Conservation (phyloP, 1,140 invertebrate species). For the Heliconius himera region DNA sequence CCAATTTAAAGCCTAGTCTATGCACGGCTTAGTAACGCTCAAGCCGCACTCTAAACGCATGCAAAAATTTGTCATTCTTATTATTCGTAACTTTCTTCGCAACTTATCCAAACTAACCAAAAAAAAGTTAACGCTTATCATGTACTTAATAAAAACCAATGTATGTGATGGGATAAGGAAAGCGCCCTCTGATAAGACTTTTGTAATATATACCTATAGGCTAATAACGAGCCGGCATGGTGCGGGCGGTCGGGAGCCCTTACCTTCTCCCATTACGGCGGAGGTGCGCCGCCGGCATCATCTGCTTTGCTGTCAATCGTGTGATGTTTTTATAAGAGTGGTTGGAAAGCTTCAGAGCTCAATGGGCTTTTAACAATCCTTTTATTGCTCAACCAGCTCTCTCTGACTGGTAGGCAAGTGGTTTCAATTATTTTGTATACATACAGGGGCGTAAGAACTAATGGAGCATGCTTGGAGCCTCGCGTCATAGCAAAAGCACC, state of each 20-base stretch:
- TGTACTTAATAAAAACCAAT: conserved; percentile 66
- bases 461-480: conserved; percentile 85
- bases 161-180: conserved; percentile 86
- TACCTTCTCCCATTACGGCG: conserved; percentile 85
- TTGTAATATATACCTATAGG: conserved; percentile 61
- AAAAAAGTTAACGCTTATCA: conserved; percentile 69
- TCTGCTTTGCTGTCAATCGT: conserved; percentile 71
- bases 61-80: conserved; percentile 54
- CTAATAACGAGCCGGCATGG: conserved; percentile 60
- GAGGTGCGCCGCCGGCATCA: conserved; percentile 75
- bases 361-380: conserved; percentile 74
- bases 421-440: conserved; percentile 47
- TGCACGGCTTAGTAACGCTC: conserved; percentile 75
- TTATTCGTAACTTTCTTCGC: conserved; percentile 69
- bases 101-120: conserved; percentile 66
- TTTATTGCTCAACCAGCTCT: conserved; percentile 55
- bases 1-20: conserved; percentile 63
- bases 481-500: conserved; percentile 91
- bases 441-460: conserved; percentile 70
- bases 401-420: conserved; percentile 34
- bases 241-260: conserved; percentile 80
- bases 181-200: conserved; percentile 80
- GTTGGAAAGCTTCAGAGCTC: conserved; percentile 59
- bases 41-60: conserved; percentile 72
- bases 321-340: conserved; percentile 62